phyloP scores from a whole-genome alignment of 2,797 vertebrate genomes.

The Myotis pilosus region DNA sequence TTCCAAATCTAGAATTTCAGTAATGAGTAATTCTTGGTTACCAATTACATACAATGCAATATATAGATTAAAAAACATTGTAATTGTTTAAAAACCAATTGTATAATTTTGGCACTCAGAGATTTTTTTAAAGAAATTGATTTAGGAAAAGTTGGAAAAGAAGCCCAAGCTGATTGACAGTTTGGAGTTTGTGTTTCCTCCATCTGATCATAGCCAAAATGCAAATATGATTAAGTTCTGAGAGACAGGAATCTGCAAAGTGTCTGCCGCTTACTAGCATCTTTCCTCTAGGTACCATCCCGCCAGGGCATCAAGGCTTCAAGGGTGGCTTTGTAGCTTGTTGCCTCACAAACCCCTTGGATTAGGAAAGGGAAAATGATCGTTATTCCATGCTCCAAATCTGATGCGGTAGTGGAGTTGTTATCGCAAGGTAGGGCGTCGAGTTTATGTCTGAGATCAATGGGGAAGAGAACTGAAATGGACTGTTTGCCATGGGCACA shows the following conservation, averaged over 20 bases:
- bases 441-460: constrained; percentile 4
- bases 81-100: constrained; percentile 66
- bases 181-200: constrained; percentile 75
- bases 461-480: not conserved
- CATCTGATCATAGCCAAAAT: constrained; percentile 77
- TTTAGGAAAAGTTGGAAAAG: constrained; percentile 77
- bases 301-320: not conserved
- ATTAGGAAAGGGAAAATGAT: constrained; percentile 12
- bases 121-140: constrained; percentile 70
- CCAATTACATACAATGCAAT: not conserved
- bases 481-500: not conserved
- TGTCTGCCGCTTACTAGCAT: constrained; percentile 69
- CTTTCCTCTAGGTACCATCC: constrained; percentile 42
- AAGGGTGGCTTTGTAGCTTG: not conserved
- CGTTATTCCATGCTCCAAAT: not conserved
- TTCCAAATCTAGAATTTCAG: constrained; percentile 30
- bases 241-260: constrained; percentile 73
- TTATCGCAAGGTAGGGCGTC: not conserved
- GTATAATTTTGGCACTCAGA: constrained; percentile 58
- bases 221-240: constrained; percentile 78
- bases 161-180: constrained; percentile 78
- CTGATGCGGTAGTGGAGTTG: not conserved
- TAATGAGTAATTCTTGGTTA: constrained; percentile 53
- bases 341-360: not conserved
- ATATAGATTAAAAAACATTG: constrained; percentile 30